phyloP scores from a whole-genome alignment of 30 jellyfish, hydroid and myxozoan genomes.

The Nemopilema nomurai region DNA sequence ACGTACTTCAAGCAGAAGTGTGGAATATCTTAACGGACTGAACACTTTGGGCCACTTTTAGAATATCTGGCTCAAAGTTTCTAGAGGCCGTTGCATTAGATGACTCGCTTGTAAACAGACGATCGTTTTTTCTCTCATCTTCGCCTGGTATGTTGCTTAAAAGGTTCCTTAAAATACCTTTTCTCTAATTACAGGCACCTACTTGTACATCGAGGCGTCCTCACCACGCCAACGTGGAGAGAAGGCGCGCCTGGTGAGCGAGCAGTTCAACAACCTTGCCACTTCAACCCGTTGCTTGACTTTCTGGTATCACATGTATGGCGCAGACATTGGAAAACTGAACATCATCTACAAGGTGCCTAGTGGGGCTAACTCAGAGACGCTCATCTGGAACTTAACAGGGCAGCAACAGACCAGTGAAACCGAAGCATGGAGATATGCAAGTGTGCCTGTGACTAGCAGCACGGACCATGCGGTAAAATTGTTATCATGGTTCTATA shows the following conservation, averaged over 20 bases:
- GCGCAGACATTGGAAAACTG: conserved; percentile 82
- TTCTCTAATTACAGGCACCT: conserved; percentile 43
- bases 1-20: too few relatives aligned
- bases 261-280: conserved; percentile 76
- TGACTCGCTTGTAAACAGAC: background rate
- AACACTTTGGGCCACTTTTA: too few relatives aligned
- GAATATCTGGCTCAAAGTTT: background rate
- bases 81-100: background rate
- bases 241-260: conserved; percentile 87
- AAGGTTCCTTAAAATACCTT: background rate
- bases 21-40: too few relatives aligned
- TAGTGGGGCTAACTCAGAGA: conserved; percentile 68
- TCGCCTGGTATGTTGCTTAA: too few relatives aligned
- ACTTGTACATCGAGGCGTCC: conserved; percentile 85
- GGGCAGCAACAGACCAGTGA: conserved; percentile 91
- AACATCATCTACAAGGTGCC: conserved; percentile 62
- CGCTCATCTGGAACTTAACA: conserved; percentile 78
- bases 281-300: conserved; percentile 72
- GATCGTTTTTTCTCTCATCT: background rate
- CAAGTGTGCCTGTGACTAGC: conserved; percentile 78
- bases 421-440: conserved; percentile 76
- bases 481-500: background rate
- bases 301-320: conserved; percentile 98
- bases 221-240: conserved; percentile 78
- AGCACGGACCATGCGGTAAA: conserved; percentile 89